Evolutionary conservation across 2,888 invertebrate species (phyloP).

Genomic region (Coenonympha arcania): DNA sequence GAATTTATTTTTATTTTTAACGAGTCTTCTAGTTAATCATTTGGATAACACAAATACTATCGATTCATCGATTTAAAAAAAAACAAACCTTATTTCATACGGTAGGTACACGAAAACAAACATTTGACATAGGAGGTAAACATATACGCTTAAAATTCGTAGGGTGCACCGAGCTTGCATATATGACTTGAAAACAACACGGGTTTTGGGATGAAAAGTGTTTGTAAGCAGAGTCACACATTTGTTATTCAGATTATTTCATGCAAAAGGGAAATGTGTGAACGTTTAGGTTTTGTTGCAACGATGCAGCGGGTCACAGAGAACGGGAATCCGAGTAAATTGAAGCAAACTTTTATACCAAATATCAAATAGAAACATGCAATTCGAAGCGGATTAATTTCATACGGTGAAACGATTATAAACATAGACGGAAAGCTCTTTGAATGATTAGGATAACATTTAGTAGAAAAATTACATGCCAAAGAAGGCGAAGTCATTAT

Average conservation of each 20-base stretch:
- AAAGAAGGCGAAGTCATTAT: constrained; percentile 20
- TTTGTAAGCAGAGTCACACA: constrained; percentile 18
- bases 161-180: constrained; percentile 18
- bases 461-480: constrained; percentile 14
- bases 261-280: constrained; percentile 23
- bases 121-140: constrained; percentile 5
- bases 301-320: constrained; percentile 16
- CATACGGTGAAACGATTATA: constrained; percentile 4
- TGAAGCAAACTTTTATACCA: constrained; percentile 12
- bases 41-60: too few species aligned
- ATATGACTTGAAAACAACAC: constrained; percentile 16
- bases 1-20: too few species aligned
- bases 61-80: too few species aligned
- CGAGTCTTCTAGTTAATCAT: too few species aligned
- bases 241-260: constrained; percentile 25
- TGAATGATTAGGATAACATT: constrained; percentile 7
- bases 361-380: constrained; percentile 22
- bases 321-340: constrained; percentile 11
- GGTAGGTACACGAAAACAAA: too few species aligned
- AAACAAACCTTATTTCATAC: too few species aligned
- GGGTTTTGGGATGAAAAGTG: constrained; percentile 19
- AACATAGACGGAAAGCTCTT: constrained; percentile 10
- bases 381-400: constrained; percentile 12
- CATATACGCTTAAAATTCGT: constrained; percentile 9
- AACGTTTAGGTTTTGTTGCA: constrained; percentile 21